Base-by-base conservation (phyloP, 2,797 vertebrate species). In the Lepus oiostolus region DNA sequence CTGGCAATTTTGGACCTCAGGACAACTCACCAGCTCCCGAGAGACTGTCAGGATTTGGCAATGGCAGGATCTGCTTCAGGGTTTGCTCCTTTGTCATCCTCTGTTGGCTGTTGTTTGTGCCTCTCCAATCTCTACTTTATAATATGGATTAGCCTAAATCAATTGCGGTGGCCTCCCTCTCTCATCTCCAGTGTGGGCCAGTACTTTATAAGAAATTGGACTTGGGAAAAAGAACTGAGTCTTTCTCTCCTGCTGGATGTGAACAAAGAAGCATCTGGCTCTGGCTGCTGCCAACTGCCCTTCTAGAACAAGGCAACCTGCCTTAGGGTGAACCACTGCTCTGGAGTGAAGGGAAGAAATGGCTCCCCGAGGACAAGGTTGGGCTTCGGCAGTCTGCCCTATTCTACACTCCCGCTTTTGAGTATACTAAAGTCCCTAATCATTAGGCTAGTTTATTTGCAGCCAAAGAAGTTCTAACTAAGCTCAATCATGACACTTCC, bases 341-440 rank as follows among this genome's bases (percentile, higher is more conserved):
- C 54, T 85, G 47, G 42, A 35, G 71, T 72, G 42, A 4, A 2
- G 32, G 54, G 42, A 88, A 32, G 24, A 35, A 19, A 54, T 16
- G 2, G 8, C 7, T 19, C 0, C 1, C 54, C 9, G 13, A 17
- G n/a, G 65, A 54, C n/a, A 12, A 0, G 1, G 30, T 68, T 9
- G 75, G 47, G 42, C 32, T 26, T 47, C 85, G 62, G 8, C 11
- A 38, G 28, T 60, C 68, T 54, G 60, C 13, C 24, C 30, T n/a
- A 30, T 22, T 60, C 35, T 32, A 14, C 28, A 30, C 3, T 72
- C 90, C 21, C 21, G 90, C 60, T 65, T 90, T 32, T 65, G 80
- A 54, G 22, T 35, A 83, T 10, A 32, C 28, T 10, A 22, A 4
- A 77, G 63, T 42, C 63, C 35, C 54, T 85, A 80, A 68, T 62